phyloP scores from a whole-genome alignment of 2,888 invertebrate species.

The Lycophotia porphyrea region DNA sequence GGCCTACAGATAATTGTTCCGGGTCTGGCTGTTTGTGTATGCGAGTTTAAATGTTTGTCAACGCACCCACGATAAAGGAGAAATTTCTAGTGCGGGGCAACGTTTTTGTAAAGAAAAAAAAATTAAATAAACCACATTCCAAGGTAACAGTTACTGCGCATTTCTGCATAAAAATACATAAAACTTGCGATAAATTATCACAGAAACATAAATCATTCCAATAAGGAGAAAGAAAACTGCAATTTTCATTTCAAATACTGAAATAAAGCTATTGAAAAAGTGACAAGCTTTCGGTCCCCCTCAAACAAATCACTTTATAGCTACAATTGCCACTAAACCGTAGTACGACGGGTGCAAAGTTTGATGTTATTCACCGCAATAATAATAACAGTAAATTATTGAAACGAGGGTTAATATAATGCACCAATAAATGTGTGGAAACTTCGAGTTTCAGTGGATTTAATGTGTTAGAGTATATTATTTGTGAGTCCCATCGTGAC shows the following conservation, averaged over 20 bases:
- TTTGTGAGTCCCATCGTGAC: neutral
- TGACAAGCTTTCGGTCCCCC: constrained; percentile 72
- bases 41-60: too few relatives aligned
- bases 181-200: neutral
- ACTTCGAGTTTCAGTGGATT: constrained; percentile 5
- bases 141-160: neutral
- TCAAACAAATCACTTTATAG: constrained; percentile 84
- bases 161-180: neutral
- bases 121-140: neutral
- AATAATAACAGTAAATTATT: constrained; percentile 87
- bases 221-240: constrained; percentile 25
- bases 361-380: constrained; percentile 81
- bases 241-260: constrained; percentile 56
- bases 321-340: constrained; percentile 82
- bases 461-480: neutral
- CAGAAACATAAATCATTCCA: constrained; percentile 16
- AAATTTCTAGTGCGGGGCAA: too few relatives aligned
- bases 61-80: too few relatives aligned
- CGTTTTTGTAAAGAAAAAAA: too few relatives aligned
- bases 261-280: constrained; percentile 69
- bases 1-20: too few relatives aligned
- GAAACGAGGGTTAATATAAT: constrained; percentile 36
- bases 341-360: constrained; percentile 73
- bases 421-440: constrained; percentile 35
- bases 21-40: too few relatives aligned